Conservation (phyloP, 2,113 vertebrate species). For the Paraplagusia blochii region DNA sequence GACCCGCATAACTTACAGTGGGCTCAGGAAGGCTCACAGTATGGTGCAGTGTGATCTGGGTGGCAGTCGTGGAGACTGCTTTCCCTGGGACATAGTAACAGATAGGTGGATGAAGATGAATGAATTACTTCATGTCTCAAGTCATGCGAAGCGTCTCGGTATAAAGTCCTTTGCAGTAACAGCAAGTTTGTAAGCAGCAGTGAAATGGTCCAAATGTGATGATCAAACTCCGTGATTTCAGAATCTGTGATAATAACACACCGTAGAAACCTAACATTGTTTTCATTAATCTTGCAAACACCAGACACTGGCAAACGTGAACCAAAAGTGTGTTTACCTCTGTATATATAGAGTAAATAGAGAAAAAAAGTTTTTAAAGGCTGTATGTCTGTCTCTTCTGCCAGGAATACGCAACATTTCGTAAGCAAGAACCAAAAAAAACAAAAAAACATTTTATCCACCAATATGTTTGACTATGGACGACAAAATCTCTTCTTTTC, state of each 20-base stretch:
- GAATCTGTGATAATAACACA: conserved; percentile 57
- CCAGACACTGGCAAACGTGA: conserved; percentile 32
- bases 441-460: too few species aligned
- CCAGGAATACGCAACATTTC: conserved; percentile 18
- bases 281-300: conserved; percentile 5
- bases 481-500: too few species aligned
- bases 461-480: too few species aligned
- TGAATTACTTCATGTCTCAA: neutral
- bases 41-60: too few species aligned
- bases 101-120: too few species aligned
- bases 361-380: conserved; percentile 57
- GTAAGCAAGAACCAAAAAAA: neutral
- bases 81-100: too few species aligned
- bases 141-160: neutral
- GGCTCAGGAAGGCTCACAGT: too few species aligned
- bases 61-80: too few species aligned
- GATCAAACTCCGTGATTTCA: conserved; percentile 45
- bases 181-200: conserved; percentile 39
- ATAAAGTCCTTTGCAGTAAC: conserved; percentile 39
- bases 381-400: conserved; percentile 19
- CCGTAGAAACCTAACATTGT: conserved; percentile 21
- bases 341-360: conserved; percentile 35
- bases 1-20: too few species aligned
- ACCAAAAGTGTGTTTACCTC: conserved; percentile 36
- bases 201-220: conserved; percentile 66